Evolutionary conservation across 1,140 invertebrate species (phyloP).

Genomic region (Amphibalanus amphitrite): DNA sequence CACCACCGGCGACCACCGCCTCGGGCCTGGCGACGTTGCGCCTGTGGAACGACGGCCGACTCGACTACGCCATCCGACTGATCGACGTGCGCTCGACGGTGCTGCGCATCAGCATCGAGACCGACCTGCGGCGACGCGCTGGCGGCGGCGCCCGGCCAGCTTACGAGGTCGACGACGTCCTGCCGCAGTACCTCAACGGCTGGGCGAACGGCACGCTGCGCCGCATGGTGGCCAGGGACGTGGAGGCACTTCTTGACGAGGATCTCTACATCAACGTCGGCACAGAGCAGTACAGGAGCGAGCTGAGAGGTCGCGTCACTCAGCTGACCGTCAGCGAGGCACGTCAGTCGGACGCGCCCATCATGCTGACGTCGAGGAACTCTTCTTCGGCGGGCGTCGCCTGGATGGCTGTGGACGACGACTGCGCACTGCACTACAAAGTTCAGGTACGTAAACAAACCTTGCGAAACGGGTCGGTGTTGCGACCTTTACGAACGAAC

Average conservation of each 20-base stretch:
- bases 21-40: constrained; percentile 17
- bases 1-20: constrained; percentile 8
- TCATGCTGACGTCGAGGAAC: constrained; percentile 36
- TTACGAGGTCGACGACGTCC: constrained; percentile 36
- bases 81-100: background rate
- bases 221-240: constrained; percentile 41
- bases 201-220: constrained; percentile 47
- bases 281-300: constrained; percentile 32
- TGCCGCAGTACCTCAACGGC: constrained; percentile 36
- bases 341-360: constrained; percentile 43
- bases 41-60: constrained; percentile 17
- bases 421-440: constrained; percentile 70
- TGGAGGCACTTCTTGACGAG: constrained; percentile 60
- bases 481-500: too few relatives aligned
- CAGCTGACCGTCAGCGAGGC: constrained; percentile 54
- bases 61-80: constrained; percentile 17
- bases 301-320: constrained; percentile 43
- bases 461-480: too few relatives aligned
- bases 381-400: constrained; percentile 44
- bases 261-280: constrained; percentile 54
- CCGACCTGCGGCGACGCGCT: constrained; percentile 7
- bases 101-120: background rate
- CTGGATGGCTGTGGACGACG: constrained; percentile 59
- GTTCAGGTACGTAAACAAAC: too few relatives aligned
- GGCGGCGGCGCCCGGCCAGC: constrained; percentile 46